These are phyloP conservation scores for Eremobia ochroleuca DNA, from an alignment of 2,888 invertebrate genomes.

Conservation along the genomic window DNA sequence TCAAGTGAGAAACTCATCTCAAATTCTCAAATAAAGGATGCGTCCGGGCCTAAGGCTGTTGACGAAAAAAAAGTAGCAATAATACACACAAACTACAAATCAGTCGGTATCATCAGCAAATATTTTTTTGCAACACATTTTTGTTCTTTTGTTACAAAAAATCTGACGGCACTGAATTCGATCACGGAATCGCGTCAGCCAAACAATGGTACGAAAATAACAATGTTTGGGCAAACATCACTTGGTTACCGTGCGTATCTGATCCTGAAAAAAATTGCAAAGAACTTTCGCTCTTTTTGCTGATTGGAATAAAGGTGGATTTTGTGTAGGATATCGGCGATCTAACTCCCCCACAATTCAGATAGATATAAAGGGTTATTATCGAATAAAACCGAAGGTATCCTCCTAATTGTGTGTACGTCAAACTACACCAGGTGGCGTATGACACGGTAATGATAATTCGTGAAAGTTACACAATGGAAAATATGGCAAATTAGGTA, in stretches of 20 bases:
- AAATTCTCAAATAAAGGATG: constrained; percentile 39
- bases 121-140: constrained; percentile 70
- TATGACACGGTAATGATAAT: constrained; percentile 70
- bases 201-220: constrained; percentile 78
- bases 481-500: constrained; percentile 60
- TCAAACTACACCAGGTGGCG: constrained; percentile 70
- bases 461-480: constrained; percentile 57
- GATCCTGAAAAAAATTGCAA: constrained; percentile 45
- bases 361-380: constrained; percentile 78
- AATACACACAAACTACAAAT: constrained; percentile 52
- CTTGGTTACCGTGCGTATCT: constrained; percentile 57
- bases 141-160: constrained; percentile 77
- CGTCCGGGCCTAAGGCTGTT: constrained; percentile 56
- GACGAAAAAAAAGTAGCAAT: constrained; percentile 46
- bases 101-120: constrained; percentile 68
- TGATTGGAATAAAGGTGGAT: constrained; percentile 40
- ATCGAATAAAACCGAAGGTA: constrained; percentile 68
- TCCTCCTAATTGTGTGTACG: constrained; percentile 64
- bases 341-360: constrained; percentile 72
- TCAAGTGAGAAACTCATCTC: constrained; percentile 28
- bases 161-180: constrained; percentile 80
- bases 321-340: constrained; percentile 26
- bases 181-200: constrained; percentile 78
- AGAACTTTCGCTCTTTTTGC: constrained; percentile 26
- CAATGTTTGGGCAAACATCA: constrained; percentile 78